Conservation (phyloP, 2,888 invertebrate species). For the Harpalus rubripes region DNA sequence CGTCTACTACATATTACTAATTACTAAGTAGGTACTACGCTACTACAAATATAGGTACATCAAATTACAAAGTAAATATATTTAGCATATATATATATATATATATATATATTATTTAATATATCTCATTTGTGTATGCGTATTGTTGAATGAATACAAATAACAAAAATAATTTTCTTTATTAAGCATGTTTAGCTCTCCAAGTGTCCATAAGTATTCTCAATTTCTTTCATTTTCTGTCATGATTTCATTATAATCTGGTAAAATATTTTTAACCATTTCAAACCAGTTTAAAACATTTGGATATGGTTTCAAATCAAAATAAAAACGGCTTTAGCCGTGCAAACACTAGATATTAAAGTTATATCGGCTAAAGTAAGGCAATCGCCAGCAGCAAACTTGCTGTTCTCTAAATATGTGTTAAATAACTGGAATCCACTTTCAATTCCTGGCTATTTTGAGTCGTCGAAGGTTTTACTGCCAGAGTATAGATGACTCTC, state of each 20-base stretch:
- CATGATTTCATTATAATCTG: constrained; percentile 52
- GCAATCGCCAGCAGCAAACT: constrained; percentile 78
- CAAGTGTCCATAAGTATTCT: constrained; percentile 22
- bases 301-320: constrained; percentile 48
- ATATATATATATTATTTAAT: too few species aligned
- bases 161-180: too few species aligned
- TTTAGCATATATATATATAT: too few species aligned
- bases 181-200: constrained; percentile 7
- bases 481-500: background rate
- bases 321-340: constrained; percentile 68
- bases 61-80: too few species aligned
- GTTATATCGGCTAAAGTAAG: constrained; percentile 79
- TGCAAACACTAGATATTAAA: constrained; percentile 76
- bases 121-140: too few species aligned
- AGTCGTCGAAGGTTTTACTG: constrained; percentile 71
- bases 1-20: too few species aligned
- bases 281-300: constrained; percentile 51
- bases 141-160: too few species aligned
- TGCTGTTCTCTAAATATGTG: constrained; percentile 74
- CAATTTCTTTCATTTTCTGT: constrained; percentile 52
- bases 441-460: constrained; percentile 71
- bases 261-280: constrained; percentile 30
- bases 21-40: too few species aligned
- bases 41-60: too few species aligned
- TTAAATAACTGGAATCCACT: constrained; percentile 76